phyloP scores from a whole-genome alignment of 23 tunicate species.

The Diplosoma virens region DNA sequence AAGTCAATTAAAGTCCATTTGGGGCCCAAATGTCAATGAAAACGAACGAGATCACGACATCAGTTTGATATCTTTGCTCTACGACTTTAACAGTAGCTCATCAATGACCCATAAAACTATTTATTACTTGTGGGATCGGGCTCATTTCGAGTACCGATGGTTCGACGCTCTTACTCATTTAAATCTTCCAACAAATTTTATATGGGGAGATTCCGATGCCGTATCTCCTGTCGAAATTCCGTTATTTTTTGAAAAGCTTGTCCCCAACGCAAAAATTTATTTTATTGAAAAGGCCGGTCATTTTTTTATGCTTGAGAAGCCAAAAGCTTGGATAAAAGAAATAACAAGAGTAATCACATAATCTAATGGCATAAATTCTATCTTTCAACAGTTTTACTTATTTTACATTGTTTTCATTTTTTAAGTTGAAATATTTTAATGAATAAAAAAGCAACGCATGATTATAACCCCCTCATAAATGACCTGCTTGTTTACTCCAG shows the following conservation, averaged over 20 bases:
- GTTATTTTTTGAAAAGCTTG: slow-evolving; percentile 24
- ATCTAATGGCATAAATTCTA: too few relatives aligned
- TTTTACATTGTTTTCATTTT: too few relatives aligned
- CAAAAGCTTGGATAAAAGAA: slow-evolving; percentile 60
- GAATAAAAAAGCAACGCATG: too few relatives aligned
- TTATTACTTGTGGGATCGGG: slow-evolving; percentile 88
- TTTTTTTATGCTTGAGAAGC: slow-evolving; percentile 90
- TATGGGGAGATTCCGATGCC: slow-evolving; percentile 95
- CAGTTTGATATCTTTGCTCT: not conserved
- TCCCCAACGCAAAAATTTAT: slow-evolving; percentile 29
- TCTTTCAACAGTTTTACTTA: too few relatives aligned
- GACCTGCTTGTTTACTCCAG: too few relatives aligned
- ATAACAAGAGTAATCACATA: slow-evolving; percentile 38
- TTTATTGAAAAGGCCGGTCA: slow-evolving; percentile 57
- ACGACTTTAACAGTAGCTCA: slow-evolving; percentile 37
- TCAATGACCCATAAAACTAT: slow-evolving; percentile 39
- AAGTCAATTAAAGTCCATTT: slow-evolving; percentile 46
- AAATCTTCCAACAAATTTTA: slow-evolving; percentile 50
- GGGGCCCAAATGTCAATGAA: slow-evolving; percentile 37
- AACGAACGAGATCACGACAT: slow-evolving; percentile 42
- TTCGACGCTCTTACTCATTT: slow-evolving; percentile 62
- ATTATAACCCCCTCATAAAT: too few relatives aligned
- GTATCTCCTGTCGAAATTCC: slow-evolving; percentile 74
- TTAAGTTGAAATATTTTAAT: too few relatives aligned
- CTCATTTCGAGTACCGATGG: slow-evolving; percentile 90